Base-by-base conservation (phyloP, 1,140 invertebrate species). In the Apis florea region DNA sequence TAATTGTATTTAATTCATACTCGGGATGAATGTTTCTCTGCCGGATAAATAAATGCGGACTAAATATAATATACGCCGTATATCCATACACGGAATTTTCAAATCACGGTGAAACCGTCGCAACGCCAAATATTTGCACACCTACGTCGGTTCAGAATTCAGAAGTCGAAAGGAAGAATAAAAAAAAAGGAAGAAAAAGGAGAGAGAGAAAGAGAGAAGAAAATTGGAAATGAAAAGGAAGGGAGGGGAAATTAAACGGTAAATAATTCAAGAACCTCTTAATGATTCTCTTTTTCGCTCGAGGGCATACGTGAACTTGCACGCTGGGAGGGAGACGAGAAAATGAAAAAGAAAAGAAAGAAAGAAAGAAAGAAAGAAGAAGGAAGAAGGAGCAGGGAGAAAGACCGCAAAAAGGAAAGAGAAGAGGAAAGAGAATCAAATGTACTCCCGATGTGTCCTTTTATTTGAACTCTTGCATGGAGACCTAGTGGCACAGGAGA, bases 201-300 rank as follows among this genome's bases (percentile, higher is more conserved):
- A 17, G 17, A 67, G 12, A 49, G 12, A 47, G 13, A 49, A 2
- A 15, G 31, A n/a, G 13, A 2, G 13, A 63, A 47, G 11, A 26
- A 53, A 10, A 69, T 47, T 67, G 66, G 21, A 69, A 51, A 21
- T 2, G n/a, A 10, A 24, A 19, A 11, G 8, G 3, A n/a, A 47
- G 11, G 64, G 31, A 17, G 12, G 31, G 31, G n/a, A 58, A 59
- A 49, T 53, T 59, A 26, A 72, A 63, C 26, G 17, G 59, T 71
- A 72, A 73, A 63, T 63, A 72, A 79, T 72, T 72, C 58, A 79
- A 64, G 49, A 54, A 53, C 9, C 51, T 47, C 59, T 79, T 73
- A 64, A 79, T 63, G 58, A 79, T 79, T 79, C 78, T n/a, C 78
- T 79, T 79, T 72, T 53, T 64, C 26, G 69, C 59, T 47, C 13